Evolutionary conservation across 2,888 invertebrate genomes (phyloP).

Genomic region (Asteroscopus sphinx): DNA sequence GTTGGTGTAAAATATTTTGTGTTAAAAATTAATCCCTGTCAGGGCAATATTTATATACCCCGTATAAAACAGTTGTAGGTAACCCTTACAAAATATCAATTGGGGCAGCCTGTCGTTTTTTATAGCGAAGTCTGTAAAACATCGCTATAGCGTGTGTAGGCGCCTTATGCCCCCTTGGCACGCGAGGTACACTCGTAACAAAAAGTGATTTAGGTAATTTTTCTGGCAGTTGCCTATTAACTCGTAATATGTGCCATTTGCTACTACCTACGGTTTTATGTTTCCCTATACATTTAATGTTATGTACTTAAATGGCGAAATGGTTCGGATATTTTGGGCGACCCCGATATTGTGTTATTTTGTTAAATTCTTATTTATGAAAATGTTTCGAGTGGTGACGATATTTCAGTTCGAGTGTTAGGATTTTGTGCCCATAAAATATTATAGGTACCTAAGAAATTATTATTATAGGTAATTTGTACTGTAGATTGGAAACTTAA

Average conservation of each 20-base stretch:
- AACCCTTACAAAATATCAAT: slow-evolving; percentile 85
- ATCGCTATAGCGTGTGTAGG: slow-evolving; percentile 81
- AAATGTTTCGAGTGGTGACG: slow-evolving; percentile 24
- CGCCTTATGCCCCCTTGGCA: slow-evolving; percentile 80
- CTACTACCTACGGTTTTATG: slow-evolving; percentile 58
- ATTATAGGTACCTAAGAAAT: slow-evolving; percentile 16
- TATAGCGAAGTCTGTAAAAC: slow-evolving; percentile 84
- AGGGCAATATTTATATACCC: slow-evolving; percentile 64
- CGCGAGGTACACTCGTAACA: slow-evolving; percentile 77
- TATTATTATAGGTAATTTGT: slow-evolving; percentile 9
- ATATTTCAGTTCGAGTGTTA: slow-evolving; percentile 24
- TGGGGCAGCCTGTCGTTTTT: slow-evolving; percentile 82
- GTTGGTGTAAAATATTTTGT: slow-evolving; percentile 62
- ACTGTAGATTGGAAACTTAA: background rate
- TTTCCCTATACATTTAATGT: slow-evolving; percentile 65
- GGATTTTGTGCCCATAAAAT: slow-evolving; percentile 6
- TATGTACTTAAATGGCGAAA: slow-evolving; percentile 59
- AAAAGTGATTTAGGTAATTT: slow-evolving; percentile 77
- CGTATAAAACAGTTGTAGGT: slow-evolving; percentile 81
- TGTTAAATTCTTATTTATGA: slow-evolving; percentile 37
- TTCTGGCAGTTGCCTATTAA: slow-evolving; percentile 65
- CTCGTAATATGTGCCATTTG: slow-evolving; percentile 65
- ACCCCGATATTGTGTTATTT: slow-evolving; percentile 30
- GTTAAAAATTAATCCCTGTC: slow-evolving; percentile 49
- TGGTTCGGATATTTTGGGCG: slow-evolving; percentile 52